Conservation (phyloP, 2,888 invertebrate species). For the Stegana nigrithorax region DNA sequence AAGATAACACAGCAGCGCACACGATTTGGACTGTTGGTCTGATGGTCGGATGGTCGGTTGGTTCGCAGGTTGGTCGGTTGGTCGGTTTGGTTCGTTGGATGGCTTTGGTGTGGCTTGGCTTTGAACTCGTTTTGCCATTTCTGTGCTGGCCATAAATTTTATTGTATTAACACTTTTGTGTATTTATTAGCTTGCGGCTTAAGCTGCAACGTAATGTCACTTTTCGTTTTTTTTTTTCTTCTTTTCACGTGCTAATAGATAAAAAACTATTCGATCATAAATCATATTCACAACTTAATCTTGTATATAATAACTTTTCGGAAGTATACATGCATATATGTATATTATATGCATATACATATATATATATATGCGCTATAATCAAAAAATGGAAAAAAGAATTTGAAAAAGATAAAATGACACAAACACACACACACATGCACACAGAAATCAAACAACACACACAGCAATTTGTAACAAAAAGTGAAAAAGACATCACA, state of each 20-base stretch:
- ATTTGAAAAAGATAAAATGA: slow-evolving; percentile 1
- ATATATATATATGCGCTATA: too few species aligned
- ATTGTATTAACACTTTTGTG: background rate
- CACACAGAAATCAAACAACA: background rate
- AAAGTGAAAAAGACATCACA: background rate
- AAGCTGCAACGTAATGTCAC: too few species aligned
- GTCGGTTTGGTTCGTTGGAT: too few species aligned
- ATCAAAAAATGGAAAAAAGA: background rate
- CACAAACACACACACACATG: background rate
- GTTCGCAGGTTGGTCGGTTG: too few species aligned
- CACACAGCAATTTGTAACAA: background rate
- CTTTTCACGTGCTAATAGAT: background rate
- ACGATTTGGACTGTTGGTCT: too few species aligned
- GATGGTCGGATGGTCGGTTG: too few species aligned
- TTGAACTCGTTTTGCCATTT: too few species aligned
- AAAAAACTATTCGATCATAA: background rate
- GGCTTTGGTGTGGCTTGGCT: too few species aligned
- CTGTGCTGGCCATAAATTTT: too few species aligned
- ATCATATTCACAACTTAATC: slow-evolving; percentile 16
- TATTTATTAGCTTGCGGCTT: background rate
- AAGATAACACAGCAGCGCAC: too few species aligned
- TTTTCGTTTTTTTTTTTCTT: background rate
- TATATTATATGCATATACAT: too few species aligned
- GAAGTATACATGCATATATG: too few species aligned
- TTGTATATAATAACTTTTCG: slow-evolving; percentile 9